Evolutionary conservation across 2,797 vertebrate genomes (phyloP).

Genomic region (Coregonus suidteri): DNA sequence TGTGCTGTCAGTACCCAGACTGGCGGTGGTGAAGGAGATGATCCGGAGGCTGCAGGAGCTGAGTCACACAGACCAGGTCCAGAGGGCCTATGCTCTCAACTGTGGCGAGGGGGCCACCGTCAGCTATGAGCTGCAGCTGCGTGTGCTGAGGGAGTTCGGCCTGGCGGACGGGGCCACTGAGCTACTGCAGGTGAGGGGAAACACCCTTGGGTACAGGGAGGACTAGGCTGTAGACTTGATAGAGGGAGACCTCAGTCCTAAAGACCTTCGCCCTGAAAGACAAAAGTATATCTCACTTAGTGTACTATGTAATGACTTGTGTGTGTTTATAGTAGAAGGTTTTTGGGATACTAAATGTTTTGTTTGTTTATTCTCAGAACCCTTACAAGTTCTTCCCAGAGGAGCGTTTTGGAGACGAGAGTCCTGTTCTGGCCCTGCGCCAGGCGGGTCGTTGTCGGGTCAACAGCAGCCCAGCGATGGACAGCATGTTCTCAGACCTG

Average conservation of each 20-base stretch:
- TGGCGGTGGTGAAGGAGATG: constrained; percentile 91
- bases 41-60: constrained; percentile 92
- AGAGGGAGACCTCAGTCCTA: not conserved
- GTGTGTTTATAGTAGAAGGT: not conserved
- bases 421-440: constrained; percentile 91
- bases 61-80: constrained; percentile 93
- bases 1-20: constrained; percentile 81
- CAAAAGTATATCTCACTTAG: not conserved
- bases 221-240: constrained; percentile 58
- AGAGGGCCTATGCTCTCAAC: constrained; percentile 93
- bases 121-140: constrained; percentile 96
- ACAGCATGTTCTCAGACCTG: constrained; percentile 95
- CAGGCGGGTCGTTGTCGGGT: constrained; percentile 90
- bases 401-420: constrained; percentile 96
- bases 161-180: constrained; percentile 93
- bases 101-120: constrained; percentile 96
- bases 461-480: constrained; percentile 93
- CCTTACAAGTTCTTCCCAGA: constrained; percentile 99
- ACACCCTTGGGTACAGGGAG: constrained; percentile 44
- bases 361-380: constrained; percentile 76
- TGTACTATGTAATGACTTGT: not conserved
- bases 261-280: not conserved
- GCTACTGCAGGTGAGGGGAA: constrained; percentile 86
- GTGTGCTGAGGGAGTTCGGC: constrained; percentile 92
- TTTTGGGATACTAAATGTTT: not conserved